Evolutionary conservation across 2,888 invertebrate species (phyloP).

Genomic region (Periphyllus acericola): DNA sequence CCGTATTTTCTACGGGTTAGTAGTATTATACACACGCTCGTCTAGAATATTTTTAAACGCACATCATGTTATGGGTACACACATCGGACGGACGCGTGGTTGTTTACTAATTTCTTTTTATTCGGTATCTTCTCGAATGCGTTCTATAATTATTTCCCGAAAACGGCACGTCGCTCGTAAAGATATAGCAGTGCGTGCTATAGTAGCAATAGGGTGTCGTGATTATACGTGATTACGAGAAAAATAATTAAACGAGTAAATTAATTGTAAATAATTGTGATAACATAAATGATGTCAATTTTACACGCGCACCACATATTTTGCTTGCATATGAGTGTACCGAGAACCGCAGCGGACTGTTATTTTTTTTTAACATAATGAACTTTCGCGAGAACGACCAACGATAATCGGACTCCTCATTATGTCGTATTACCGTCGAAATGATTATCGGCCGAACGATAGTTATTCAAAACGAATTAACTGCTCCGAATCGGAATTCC

Average conservation of each 20-base stretch:
- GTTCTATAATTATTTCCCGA: no score
- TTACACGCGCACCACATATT: neutral
- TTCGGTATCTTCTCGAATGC: neutral
- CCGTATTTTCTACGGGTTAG: no score
- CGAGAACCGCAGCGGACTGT: neutral
- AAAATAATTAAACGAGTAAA: neutral
- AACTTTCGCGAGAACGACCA: conserved; percentile 7
- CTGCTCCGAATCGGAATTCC: neutral
- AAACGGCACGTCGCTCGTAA: no score
- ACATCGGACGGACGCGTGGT: neutral
- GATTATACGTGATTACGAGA: neutral
- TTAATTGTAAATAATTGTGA: neutral
- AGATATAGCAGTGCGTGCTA: no score
- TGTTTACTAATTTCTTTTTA: neutral
- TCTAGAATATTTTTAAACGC: neutral
- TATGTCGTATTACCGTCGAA: neutral
- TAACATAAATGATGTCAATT: no score
- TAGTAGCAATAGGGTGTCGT: neutral
- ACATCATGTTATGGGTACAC: neutral
- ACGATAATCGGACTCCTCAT: neutral
- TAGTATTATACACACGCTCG: no score
- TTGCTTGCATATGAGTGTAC: neutral
- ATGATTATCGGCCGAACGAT: neutral
- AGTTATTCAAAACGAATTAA: conserved; percentile 28
- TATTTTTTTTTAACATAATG: neutral